Base-by-base conservation (phyloP, 2,888 invertebrate species). In the Steinernema carpocapsae region DNA sequence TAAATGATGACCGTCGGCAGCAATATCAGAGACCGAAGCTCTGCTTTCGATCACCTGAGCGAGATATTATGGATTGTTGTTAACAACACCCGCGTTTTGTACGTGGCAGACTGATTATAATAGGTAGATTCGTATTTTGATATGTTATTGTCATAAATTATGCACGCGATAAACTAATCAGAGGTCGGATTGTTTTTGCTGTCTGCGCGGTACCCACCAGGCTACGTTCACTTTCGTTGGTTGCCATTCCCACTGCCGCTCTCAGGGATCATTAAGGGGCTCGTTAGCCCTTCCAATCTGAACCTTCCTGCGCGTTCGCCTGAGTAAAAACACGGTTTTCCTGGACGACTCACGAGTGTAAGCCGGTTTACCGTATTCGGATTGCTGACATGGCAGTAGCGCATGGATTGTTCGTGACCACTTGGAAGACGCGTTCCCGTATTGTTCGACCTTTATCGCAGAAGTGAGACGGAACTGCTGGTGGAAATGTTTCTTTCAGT, bases 391-490 rank as follows among this genome's bases (percentile, higher is more conserved):
- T 48, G 48, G 19, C 48, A 64, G 64, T 64, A 64, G 64, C 64
- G 64, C 64, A 32, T 64, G 64, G 64, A 64, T 64, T 64, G 64
- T 64, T 64, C 64, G 64, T 64, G 64, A 64, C 64, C 64, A 64
- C 64, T 64, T 64, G 32, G 64, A 64, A 64, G 64, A 64, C 64
- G 64, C 64, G 32, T 64, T 64, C 64, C 32, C 64, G 64, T 64
- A 64, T 64, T 64, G 64, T 32, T 64, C 64, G 64, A 64, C 64
- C 32, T 32, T 29, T 64, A 32, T 64, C 64, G 32, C 32, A 64
- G 64, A 64, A 64, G 64, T 64, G 64, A 64, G 64, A 64, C 64
- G 64, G 64, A 64, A 64, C 64, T 64, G 64, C 64, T 64, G 64
- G 29, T 64, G 64, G 64, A 64, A 64, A 64, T 64, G 64, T 64